Evolutionary conservation across 2,888 invertebrate species (phyloP).

Genomic region (Drosophila niveifrons): DNA sequence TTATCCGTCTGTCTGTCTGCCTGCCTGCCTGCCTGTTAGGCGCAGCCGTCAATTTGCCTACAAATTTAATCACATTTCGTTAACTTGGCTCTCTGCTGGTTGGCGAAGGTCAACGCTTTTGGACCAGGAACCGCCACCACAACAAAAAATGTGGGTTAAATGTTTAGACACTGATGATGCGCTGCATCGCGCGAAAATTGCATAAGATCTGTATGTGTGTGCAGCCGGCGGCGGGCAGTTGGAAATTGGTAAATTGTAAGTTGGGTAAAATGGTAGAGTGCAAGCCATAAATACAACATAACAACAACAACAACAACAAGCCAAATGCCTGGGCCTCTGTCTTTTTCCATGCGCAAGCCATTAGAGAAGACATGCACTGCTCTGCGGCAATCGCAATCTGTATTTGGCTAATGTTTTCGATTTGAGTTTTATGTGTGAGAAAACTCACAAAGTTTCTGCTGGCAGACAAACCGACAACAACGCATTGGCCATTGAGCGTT

Average conservation of each 20-base stretch:
- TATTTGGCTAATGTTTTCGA: slow-evolving; percentile 69
- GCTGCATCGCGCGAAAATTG: slow-evolving; percentile 41
- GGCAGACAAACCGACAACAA: slow-evolving; percentile 34
- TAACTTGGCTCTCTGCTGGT: slow-evolving; percentile 6
- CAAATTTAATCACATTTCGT: slow-evolving; percentile 48
- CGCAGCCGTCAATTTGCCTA: slow-evolving; percentile 53
- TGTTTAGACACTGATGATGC: slow-evolving; percentile 54
- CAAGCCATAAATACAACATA: slow-evolving; percentile 67
- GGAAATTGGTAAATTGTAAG: slow-evolving; percentile 28
- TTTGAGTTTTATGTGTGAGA: slow-evolving; percentile 74
- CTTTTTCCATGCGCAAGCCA: slow-evolving; percentile 60
- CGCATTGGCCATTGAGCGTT: slow-evolving; percentile 48
- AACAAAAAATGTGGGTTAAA: slow-evolving; percentile 49
- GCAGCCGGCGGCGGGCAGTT: slow-evolving; percentile 33
- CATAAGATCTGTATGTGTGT: slow-evolving; percentile 50
- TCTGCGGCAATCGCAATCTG: slow-evolving; percentile 44
- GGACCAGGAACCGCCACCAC: slow-evolving; percentile 52
- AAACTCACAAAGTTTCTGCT: slow-evolving; percentile 40
- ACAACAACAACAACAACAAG: slow-evolving; percentile 48
- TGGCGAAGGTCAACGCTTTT: slow-evolving; percentile 59
- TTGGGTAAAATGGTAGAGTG: slow-evolving; percentile 41
- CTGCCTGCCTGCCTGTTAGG: slow-evolving; percentile 7
- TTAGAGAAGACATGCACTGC: slow-evolving; percentile 63
- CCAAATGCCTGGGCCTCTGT: slow-evolving; percentile 43
- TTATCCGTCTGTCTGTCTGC: not conserved